A percentile compares a stretch with the other conserved stretches of the same genome.
phyloP scores from a whole-genome alignment of 2,797 vertebrate genomes.

The Lutjanus argentimaculatus region DNA sequence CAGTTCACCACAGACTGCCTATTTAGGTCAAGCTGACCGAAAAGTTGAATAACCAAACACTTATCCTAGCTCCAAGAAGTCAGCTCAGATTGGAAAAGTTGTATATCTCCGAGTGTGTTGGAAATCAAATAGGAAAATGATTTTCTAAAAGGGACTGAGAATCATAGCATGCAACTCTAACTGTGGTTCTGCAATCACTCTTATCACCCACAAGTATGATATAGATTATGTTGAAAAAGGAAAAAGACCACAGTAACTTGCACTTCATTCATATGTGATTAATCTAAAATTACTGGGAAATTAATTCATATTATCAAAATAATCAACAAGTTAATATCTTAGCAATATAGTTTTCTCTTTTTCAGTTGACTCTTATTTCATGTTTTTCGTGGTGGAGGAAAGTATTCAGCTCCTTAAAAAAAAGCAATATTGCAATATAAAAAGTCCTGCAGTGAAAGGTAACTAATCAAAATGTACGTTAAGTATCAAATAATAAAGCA shows the following conservation, averaged over 20 bases:
- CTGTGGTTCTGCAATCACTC: not conserved
- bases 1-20: not conserved
- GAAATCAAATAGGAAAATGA: not conserved
- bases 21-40: not conserved
- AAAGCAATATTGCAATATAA: too few species aligned
- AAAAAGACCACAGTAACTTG: not conserved
- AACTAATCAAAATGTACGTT: too few species aligned
- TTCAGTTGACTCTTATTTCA: not conserved
- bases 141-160: not conserved
- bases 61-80: not conserved
- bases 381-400: not conserved
- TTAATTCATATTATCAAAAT: not conserved
- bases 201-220: not conserved
- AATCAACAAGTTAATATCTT: not conserved
- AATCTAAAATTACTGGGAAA: not conserved
- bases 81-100: not conserved
- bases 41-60: not conserved
- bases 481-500: too few species aligned
- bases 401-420: not conserved
- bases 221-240: not conserved
- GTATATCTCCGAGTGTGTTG: not conserved
- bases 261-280: not conserved
- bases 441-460: too few species aligned
- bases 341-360: not conserved
- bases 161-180: not conserved